A percentile compares a stretch with the other conserved stretches of the same genome.
These are phyloP conservation scores for Carapus acus DNA, from an alignment of 2,797 vertebrate species.

Conservation along the genomic window DNA sequence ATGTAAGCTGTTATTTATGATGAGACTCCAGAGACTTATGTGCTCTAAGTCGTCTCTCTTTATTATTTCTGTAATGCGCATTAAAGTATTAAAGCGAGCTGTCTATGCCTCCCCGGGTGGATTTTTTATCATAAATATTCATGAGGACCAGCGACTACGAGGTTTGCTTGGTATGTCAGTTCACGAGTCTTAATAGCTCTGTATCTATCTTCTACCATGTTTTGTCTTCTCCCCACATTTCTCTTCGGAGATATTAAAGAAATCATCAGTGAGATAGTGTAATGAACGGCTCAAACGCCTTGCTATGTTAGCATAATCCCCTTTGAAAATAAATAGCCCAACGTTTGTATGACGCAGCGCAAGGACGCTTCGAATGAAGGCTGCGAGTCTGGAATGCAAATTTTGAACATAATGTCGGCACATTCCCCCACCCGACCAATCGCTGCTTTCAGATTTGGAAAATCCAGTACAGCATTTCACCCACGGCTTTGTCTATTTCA, in stretches of 20 bases:
- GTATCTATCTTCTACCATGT: slow-evolving; percentile 16
- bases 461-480: background rate
- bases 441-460: background rate
- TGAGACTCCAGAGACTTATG: slow-evolving; percentile 61
- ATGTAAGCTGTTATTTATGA: slow-evolving; percentile 71
- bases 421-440: slow-evolving; percentile 2
- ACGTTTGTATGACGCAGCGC: slow-evolving; percentile 18
- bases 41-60: slow-evolving; percentile 59
- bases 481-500: background rate
- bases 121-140: slow-evolving; percentile 63
- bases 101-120: slow-evolving; percentile 55
- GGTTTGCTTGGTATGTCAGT: slow-evolving; percentile 52
- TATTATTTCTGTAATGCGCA: slow-evolving; percentile 64
- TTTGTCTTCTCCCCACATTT: slow-evolving; percentile 9
- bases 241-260: slow-evolving; percentile 48
- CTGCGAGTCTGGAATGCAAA: background rate
- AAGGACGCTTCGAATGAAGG: slow-evolving; percentile 16
- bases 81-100: slow-evolving; percentile 61
- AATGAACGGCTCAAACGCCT: slow-evolving; percentile 56
- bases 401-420: slow-evolving; percentile 11
- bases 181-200: slow-evolving; percentile 55
- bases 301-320: slow-evolving; percentile 49
- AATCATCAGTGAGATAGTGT: slow-evolving; percentile 53
- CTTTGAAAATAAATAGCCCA: slow-evolving; percentile 39
- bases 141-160: slow-evolving; percentile 52